Base-by-base conservation (phyloP, 2,113 vertebrate species). In the Alligator mississippiensis region DNA sequence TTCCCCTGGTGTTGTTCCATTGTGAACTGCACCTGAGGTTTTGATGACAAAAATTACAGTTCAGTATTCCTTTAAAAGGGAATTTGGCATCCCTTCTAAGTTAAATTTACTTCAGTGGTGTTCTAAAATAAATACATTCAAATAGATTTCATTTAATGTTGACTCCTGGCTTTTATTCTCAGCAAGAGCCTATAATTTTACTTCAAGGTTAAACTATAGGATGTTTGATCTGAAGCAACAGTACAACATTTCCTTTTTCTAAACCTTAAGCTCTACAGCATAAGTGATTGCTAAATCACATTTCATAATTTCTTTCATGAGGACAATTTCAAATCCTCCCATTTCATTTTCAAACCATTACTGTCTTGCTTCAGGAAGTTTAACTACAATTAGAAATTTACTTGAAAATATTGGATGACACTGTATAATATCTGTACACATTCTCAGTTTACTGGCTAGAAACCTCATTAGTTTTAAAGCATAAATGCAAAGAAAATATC, bases 321-420 rank as follows among this genome's bases (percentile, higher is more conserved):
- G 16, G 76, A 80, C 55, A 87, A 3, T 94, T 94, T 96, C 76
- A 87, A 80, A n/a, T 95, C 59, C 96, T 47, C 47, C 47, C 47
- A 47, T 47, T 47, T 47, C 47, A 57, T 90, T 85, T 6, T 4
- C 96, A 82, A 90, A 87, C 11, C 78, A 34, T 75, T 89, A 93
- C 78, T 87, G 14, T 77, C 38, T 94, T 90, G 55, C n/a, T 93
- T 95, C 57, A 88, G 28, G 83, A 96, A 89, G 11, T 47, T 24
- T 92, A 77, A 89, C 27, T 80, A 70, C 30, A 93, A 70, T 82
- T 93, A 66, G 25, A 4, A 62, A 94, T 58, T 91, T 85, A 60
- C 16, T 77, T 93, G 28, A 79, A 54, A 82, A 93, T 75, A 86
- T 92, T 95, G 95, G 89, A 95, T 93, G 5, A 28, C 94, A 95